Conservation (phyloP, 2,888 invertebrate species). For the Brachyptera risi region DNA sequence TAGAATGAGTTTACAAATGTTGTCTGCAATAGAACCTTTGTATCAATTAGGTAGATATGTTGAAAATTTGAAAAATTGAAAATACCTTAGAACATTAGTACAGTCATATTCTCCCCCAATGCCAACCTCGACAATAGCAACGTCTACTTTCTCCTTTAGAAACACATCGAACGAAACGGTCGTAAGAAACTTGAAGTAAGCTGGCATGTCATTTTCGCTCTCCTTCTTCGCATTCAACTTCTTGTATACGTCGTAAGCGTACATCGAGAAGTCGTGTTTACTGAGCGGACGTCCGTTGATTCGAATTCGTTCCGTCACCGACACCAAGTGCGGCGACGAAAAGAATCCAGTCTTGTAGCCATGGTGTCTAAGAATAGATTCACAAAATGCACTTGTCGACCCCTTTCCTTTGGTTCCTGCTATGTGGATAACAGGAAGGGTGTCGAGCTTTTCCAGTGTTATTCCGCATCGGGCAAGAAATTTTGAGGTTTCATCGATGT, state of each 20-base stretch:
- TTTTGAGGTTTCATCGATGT: conserved; percentile 41
- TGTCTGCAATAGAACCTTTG: no score
- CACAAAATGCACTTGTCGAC: conserved; percentile 90
- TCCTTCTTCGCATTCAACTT: conserved; percentile 52
- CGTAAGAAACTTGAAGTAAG: conserved; percentile 93
- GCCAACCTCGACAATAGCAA: conserved; percentile 93
- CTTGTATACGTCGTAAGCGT: conserved; percentile 81
- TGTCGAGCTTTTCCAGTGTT: conserved; percentile 59
- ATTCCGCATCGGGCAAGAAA: conserved; percentile 63
- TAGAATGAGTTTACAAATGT: no score
- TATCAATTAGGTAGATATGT: no score
- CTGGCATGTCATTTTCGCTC: conserved; percentile 70
- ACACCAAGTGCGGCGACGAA: conserved; percentile 92
- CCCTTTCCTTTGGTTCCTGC: conserved; percentile 98
- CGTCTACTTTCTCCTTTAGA: conserved; percentile 79
- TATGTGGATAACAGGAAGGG: conserved; percentile 85
- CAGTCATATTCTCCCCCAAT: conserved; percentile 93
- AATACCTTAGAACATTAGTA: conserved; percentile 83
- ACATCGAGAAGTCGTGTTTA: conserved; percentile 64
- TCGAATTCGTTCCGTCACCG: conserved; percentile 86
- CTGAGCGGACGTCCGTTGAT: conserved; percentile 78
- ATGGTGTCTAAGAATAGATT: conserved; percentile 78
- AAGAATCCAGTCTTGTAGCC: conserved; percentile 90
- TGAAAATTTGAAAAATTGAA: no score
- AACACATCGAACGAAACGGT: conserved; percentile 88